Conservation (phyloP, 2,113 vertebrate genomes). For the Theropithecus gelada region DNA sequence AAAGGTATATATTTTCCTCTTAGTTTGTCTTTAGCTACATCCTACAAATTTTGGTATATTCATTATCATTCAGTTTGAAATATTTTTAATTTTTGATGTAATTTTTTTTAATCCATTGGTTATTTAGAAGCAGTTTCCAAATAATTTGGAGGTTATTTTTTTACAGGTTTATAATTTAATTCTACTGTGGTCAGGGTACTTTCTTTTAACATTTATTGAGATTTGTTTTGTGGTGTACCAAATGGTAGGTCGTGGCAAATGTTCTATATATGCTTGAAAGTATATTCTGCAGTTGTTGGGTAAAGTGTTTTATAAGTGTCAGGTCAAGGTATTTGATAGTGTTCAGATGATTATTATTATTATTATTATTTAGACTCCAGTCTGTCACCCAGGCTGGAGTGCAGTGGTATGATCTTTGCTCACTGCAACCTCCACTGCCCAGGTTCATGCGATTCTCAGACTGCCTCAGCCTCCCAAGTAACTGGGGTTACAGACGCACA, state of each 20-base stretch:
- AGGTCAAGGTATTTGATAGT: neutral
- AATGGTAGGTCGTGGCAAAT: neutral
- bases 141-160: slow-evolving; percentile 23
- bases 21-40: neutral
- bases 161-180: slow-evolving; percentile 26
- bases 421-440: no score
- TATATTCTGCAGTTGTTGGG: neutral
- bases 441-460: no score
- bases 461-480: no score
- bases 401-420: no score
- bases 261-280: neutral
- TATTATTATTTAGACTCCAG: no score
- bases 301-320: slow-evolving; percentile 5
- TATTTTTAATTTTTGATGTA: neutral
- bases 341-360: neutral
- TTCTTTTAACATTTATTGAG: neutral
- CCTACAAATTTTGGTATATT: neutral
- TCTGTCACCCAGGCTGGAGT: no score
- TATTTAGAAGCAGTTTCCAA: slow-evolving; percentile 18
- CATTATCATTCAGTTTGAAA: neutral
- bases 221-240: neutral
- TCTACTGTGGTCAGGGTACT: neutral
- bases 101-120: neutral
- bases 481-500: no score
- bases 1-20: neutral